Evolutionary conservation across 1,140 invertebrate species (phyloP).

Genomic region (Leptopilina clavipes): DNA sequence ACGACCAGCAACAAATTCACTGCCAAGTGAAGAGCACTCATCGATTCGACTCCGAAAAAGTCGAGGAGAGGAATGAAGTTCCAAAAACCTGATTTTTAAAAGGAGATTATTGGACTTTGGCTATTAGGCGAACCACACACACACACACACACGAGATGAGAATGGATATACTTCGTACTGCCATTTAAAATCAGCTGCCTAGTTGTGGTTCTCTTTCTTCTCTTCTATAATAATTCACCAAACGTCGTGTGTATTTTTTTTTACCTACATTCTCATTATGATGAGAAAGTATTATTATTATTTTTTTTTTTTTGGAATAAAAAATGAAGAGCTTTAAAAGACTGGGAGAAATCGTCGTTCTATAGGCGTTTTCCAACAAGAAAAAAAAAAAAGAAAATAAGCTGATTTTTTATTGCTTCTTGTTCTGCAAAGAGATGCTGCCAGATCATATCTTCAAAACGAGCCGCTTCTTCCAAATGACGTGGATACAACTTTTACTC

Average conservation of each 20-base stretch:
- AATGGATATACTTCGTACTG: neutral
- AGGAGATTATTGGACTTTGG: neutral
- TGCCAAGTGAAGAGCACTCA: slow-evolving; percentile 48
- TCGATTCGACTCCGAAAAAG: slow-evolving; percentile 17
- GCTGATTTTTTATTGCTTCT: slow-evolving; percentile 18
- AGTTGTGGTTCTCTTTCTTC: slow-evolving; percentile 25
- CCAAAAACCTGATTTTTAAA: slow-evolving; percentile 15
- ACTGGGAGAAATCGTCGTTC: slow-evolving; percentile 20
- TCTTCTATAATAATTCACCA: neutral
- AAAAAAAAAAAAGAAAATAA: neutral
- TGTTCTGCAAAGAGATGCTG: slow-evolving; percentile 13
- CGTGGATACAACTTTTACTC: slow-evolving; percentile 23
- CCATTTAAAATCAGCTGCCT: slow-evolving; percentile 26
- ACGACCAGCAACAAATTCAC: slow-evolving; percentile 63
- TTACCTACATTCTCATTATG: no score
- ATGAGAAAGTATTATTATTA: no score
- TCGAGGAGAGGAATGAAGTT: slow-evolving; percentile 27
- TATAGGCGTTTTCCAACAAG: slow-evolving; percentile 5
- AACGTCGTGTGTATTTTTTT: no score
- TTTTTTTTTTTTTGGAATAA: neutral
- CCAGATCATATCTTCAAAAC: slow-evolving; percentile 1
- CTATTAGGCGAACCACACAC: neutral
- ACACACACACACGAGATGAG: neutral
- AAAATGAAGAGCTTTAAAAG: slow-evolving; percentile 18
- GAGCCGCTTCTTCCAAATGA: neutral